phyloP scores from a whole-genome alignment of 2,888 invertebrate species.

The Elysia crispata region DNA sequence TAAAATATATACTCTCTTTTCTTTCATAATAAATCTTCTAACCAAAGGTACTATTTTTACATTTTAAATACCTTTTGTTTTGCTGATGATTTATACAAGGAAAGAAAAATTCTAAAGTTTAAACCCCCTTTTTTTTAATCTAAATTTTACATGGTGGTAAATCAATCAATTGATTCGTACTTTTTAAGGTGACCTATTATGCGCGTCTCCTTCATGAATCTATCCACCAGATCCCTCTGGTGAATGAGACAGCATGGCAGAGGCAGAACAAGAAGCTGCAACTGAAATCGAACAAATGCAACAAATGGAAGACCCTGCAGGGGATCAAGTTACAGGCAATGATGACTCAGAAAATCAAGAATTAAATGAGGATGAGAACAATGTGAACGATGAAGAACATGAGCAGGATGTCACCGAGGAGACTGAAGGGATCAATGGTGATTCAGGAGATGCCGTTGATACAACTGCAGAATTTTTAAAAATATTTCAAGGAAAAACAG shows the following conservation, averaged over 20 bases:
- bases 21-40: too few species aligned
- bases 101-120: too few species aligned
- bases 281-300: not conserved
- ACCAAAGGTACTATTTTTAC: too few species aligned
- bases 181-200: too few species aligned
- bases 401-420: not conserved
- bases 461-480: constrained; percentile 42
- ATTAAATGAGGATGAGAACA: not conserved
- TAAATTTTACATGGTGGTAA: too few species aligned
- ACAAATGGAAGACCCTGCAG: not conserved
- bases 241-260: not conserved
- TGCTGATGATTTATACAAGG: too few species aligned
- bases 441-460: constrained; percentile 15
- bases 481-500: constrained; percentile 41
- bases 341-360: not conserved
- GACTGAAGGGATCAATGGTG: not conserved
- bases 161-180: too few species aligned
- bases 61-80: too few species aligned
- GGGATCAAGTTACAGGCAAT: not conserved
- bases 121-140: too few species aligned
- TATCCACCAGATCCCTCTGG: too few species aligned
- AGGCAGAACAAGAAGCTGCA: not conserved
- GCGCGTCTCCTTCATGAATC: too few species aligned
- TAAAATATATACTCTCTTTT: too few species aligned
- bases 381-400: not conserved